A percentile compares a stretch with the other conserved stretches of the same genome.
Conservation (phyloP, 2,113 vertebrate genomes). For the Xyrauchen texanus region DNA sequence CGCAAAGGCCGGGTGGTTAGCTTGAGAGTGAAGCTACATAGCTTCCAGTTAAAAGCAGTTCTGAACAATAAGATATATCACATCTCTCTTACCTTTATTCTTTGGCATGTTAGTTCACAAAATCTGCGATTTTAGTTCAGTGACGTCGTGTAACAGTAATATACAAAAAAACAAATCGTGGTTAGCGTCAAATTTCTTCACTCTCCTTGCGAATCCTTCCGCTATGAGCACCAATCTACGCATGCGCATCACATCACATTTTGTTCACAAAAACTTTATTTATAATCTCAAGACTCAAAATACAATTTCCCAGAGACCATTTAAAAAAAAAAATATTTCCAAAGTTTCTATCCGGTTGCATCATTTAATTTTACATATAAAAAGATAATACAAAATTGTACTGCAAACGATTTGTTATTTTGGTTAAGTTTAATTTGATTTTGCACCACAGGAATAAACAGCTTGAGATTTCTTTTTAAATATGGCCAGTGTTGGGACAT, state of each 20-base stretch:
- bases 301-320: not conserved
- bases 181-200: too few relatives aligned
- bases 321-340: too few relatives aligned
- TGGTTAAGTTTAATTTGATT: not conserved
- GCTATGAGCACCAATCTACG: not conserved
- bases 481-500: not conserved
- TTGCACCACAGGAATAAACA: not conserved
- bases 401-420: not conserved
- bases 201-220: conserved; percentile 3
- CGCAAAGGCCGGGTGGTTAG: too few relatives aligned
- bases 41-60: too few relatives aligned
- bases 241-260: conserved; percentile 15
- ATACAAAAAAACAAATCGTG: not conserved
- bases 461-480: not conserved
- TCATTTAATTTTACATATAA: not conserved
- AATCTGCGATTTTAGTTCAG: not conserved
- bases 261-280: conserved; percentile 46
- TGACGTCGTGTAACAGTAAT: not conserved
- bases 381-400: not conserved
- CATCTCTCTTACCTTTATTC: conserved; percentile 56
- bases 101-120: conserved; percentile 55
- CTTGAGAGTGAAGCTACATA: too few relatives aligned
- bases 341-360: too few relatives aligned
- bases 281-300: not conserved
- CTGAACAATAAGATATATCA: not conserved